Evolutionary conservation across 2,888 invertebrate genomes (phyloP).

Genomic region (Megalurothrips usitatus): DNA sequence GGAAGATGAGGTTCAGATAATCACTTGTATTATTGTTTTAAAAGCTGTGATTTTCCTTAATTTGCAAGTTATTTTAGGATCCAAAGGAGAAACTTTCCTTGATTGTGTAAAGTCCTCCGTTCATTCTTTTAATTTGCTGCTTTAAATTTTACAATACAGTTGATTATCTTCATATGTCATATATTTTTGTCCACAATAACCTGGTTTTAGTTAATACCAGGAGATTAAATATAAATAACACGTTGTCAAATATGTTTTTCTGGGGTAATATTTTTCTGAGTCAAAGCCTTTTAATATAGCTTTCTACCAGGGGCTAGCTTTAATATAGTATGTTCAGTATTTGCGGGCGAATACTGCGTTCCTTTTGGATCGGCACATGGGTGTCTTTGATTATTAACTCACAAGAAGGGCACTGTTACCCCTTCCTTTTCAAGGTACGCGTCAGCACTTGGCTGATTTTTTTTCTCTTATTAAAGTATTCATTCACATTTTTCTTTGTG

Average conservation of each 20-base stretch:
- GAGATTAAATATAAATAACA: neutral
- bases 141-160: too few species aligned
- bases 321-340: neutral
- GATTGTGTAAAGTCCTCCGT: neutral
- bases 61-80: neutral
- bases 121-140: too few species aligned
- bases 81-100: neutral
- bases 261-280: neutral
- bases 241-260: too few species aligned
- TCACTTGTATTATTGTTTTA: neutral
- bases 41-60: slow-evolving; percentile 8
- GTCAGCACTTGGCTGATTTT: neutral
- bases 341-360: slow-evolving; percentile 22
- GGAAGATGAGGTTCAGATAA: neutral
- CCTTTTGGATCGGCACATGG: neutral
- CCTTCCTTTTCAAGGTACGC: neutral
- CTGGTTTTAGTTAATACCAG: neutral
- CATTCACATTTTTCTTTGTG: neutral
- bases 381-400: neutral
- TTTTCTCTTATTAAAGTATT: neutral
- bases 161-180: neutral
- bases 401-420: neutral
- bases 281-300: neutral
- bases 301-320: slow-evolving; percentile 10
- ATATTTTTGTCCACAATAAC: neutral